Conservation (phyloP, 2,113 vertebrate species). For the Abramis brama region DNA sequence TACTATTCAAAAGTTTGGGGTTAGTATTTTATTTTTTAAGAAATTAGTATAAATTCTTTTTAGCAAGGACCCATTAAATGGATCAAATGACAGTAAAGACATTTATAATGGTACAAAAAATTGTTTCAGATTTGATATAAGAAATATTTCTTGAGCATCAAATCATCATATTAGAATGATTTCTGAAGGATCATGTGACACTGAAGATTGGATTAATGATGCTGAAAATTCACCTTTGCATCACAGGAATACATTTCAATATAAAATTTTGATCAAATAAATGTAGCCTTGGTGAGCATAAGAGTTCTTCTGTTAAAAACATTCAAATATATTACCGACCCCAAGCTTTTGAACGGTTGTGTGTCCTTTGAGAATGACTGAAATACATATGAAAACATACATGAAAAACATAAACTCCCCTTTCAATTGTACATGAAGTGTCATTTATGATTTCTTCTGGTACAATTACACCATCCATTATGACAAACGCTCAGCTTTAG, state of each 20-base stretch:
- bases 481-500: not conserved
- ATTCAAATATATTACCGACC: not conserved
- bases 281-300: too few species aligned
- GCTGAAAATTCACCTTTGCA: not conserved
- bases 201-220: not conserved
- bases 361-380: not conserved
- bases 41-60: too few species aligned
- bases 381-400: too few species aligned
- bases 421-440: not conserved
- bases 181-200: not conserved
- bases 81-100: not conserved
- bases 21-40: not conserved
- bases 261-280: not conserved
- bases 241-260: not conserved
- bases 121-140: not conserved
- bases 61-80: not conserved
- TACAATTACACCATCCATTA: not conserved
- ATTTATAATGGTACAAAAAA: not conserved
- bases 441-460: not conserved
- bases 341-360: not conserved
- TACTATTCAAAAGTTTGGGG: not conserved
- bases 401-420: not conserved
- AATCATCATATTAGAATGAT: not conserved
- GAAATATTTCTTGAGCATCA: not conserved
- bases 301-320: too few species aligned